These are phyloP conservation scores for Agrilus planipennis DNA, from an alignment of 1,140 invertebrate species.

Conservation along the genomic window DNA sequence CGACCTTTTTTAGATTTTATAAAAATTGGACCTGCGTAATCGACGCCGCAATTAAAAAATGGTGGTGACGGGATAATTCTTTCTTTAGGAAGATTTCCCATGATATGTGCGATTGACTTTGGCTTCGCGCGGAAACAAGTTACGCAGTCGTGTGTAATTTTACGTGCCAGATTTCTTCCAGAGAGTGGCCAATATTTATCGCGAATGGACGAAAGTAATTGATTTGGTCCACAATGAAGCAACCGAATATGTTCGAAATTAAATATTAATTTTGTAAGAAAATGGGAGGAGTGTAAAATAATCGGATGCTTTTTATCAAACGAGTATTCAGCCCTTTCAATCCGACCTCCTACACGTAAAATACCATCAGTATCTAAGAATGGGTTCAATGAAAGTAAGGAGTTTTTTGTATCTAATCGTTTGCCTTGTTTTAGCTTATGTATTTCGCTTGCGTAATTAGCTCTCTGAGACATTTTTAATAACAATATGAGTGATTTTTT, in stretches of 20 bases:
- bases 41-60: neutral
- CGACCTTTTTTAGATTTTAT: neutral
- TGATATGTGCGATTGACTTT: neutral
- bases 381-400: conserved; percentile 2
- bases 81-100: neutral
- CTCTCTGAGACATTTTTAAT: neutral
- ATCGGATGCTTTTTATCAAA: conserved; percentile 4
- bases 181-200: conserved; percentile 1
- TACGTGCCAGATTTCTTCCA: neutral
- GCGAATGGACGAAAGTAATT: neutral
- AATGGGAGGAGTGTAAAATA: neutral
- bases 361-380: conserved; percentile 5
- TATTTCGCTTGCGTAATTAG: neutral
- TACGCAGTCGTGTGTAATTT: conserved; percentile 1
- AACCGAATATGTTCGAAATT: neutral
- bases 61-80: neutral
- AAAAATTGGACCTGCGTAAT: conserved; percentile 3
- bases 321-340: neutral
- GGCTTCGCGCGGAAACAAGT: conserved; percentile 1
- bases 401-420: neutral
- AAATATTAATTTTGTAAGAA: neutral
- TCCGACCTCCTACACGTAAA: conserved; percentile 5
- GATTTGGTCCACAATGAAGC: conserved; percentile 1
- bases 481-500: neutral
- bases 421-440: neutral